Base-by-base conservation (phyloP, 2,797 vertebrate species). In the Pseudochromis fuscus region DNA sequence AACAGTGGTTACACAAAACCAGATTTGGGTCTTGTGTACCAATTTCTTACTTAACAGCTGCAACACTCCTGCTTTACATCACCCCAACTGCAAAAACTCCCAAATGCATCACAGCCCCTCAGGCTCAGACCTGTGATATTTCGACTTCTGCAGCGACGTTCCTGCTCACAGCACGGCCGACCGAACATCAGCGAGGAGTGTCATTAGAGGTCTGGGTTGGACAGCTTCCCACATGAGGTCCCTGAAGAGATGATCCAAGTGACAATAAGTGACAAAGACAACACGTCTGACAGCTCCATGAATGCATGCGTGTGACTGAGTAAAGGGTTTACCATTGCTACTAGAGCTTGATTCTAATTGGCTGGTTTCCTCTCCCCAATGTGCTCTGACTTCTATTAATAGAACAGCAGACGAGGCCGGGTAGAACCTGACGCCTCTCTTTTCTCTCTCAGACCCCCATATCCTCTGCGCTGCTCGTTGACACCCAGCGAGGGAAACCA, bases 321-420 rank as follows among this genome's bases (percentile, higher is more conserved):
- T 48, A 63, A 67, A 67, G 72, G 75, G 57, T 77, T 83, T 67
- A 55, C 56, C 33, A 15, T n/a, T 33, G 68, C 37, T 61, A 55
- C 65, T 25, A 67, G 63, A 75, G 84, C 66, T 58, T 63, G 33
- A 68, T 72, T 85, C 68, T 88, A 89, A 91, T 85, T 87, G 88
- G 88, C 77, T 84, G 75, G 28, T 75, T 73, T 62, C 62, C 55
- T 33, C 64, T 81, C 75, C 79, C 75, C 65, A 63, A 49, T 85
- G 85, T 75, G 81, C 59, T 61, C 52, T 16, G 53, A 49, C 60
- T 75, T 81, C 87, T 90, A 89, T 85, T 78, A 81, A 87, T 90
- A 91, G 89, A 73, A 31, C 72, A 68, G 80, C 71, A 81, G 81
- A 57, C 13, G 30, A 77, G 75, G 71, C 53, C 23, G 23, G 44